phyloP scores from a whole-genome alignment of 1,140 invertebrate species.

The Drosophila sucinea region DNA sequence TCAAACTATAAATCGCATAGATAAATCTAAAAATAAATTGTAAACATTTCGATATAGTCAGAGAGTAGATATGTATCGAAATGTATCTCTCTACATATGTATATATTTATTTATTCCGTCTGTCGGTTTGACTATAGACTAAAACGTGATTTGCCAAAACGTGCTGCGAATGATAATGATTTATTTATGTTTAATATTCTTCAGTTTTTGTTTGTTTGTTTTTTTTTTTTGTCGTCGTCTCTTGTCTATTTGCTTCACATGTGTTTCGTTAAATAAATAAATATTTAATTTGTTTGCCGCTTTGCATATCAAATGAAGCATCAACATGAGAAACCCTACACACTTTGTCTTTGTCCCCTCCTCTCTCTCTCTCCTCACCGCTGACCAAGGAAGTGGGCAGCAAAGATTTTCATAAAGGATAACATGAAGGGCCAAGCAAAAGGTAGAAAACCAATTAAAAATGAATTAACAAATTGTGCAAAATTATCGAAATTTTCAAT shows the following conservation, averaged over 20 bases:
- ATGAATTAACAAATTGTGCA: conserved; percentile 1
- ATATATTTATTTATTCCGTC: conserved; percentile 5
- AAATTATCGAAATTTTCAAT: background rate
- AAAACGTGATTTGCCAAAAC: conserved; percentile 67
- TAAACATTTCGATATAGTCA: background rate
- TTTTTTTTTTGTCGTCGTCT: conserved; percentile 14
- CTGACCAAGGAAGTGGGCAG: conserved; percentile 21
- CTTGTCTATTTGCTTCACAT: conserved; percentile 2
- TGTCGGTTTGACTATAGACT: conserved; percentile 28
- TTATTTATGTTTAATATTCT: conserved; percentile 38
- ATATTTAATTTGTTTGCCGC: conserved; percentile 40
- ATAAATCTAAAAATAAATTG: conserved; percentile 11
- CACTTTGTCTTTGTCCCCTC: too few relatives aligned
- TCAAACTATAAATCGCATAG: conserved; percentile 2
- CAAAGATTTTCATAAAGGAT: conserved; percentile 1
- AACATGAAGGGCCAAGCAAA: background rate
- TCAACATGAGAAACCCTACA: conserved; percentile 8
- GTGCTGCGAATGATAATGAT: conserved; percentile 56
- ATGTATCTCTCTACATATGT: too few relatives aligned
- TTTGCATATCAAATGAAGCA: conserved; percentile 26
- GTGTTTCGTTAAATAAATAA: conserved; percentile 37
- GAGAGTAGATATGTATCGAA: background rate
- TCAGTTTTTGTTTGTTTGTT: conserved; percentile 16
- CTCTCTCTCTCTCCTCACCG: background rate
- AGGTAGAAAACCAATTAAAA: conserved; percentile 4